Evolutionary conservation across 2,888 invertebrate species (phyloP).

Genomic region (Holacanthella duospinosa): DNA sequence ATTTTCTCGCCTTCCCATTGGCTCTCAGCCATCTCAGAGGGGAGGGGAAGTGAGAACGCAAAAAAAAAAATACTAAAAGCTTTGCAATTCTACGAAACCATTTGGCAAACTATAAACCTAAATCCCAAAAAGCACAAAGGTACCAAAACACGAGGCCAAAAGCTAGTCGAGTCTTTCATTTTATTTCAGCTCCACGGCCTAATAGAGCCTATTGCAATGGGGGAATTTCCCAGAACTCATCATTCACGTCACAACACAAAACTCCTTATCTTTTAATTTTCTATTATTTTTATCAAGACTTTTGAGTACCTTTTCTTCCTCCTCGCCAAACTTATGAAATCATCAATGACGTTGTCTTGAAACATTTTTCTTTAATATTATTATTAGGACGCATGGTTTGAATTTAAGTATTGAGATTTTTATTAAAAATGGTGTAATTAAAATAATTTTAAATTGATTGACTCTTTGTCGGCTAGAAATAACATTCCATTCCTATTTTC

Average conservation of each 20-base stretch:
- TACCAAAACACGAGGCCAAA: no score
- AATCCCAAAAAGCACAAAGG: no score
- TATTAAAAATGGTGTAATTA: no score
- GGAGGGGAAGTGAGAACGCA: background rate
- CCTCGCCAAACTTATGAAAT: background rate
- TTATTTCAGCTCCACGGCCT: no score
- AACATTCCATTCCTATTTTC: no score
- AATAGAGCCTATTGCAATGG: no score
- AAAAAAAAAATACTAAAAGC: background rate
- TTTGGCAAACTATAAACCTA: background rate
- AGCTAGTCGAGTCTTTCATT: no score
- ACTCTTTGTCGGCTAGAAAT: no score
- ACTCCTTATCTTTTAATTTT: background rate
- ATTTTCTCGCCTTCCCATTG: background rate
- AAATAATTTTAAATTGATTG: no score
- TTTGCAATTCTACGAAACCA: background rate
- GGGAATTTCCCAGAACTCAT: slow-evolving; percentile 1
- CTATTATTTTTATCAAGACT: background rate
- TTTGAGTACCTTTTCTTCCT: background rate
- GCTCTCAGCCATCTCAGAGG: background rate
- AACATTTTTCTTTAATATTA: no score
- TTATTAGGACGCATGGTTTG: no score
- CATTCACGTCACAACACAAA: background rate
- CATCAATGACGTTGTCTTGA: slow-evolving; percentile 2
- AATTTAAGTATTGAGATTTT: no score